Conservation (phyloP, 1,140 invertebrate genomes). For the Mesaphorura yosii region DNA sequence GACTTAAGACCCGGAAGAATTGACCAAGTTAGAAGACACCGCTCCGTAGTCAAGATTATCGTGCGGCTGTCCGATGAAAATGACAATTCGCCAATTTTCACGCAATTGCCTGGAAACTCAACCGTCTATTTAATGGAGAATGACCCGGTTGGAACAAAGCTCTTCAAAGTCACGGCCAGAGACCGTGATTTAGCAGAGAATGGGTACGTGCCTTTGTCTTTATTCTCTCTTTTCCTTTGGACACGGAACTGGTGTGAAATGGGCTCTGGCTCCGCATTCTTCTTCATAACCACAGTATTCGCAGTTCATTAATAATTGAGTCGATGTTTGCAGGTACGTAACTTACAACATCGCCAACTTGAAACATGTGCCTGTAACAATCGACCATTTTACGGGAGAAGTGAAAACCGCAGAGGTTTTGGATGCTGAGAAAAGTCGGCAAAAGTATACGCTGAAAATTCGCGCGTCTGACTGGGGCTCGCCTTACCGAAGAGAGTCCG, state of each 20-base stretch:
- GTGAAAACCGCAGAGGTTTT: constrained; percentile 67
- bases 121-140: constrained; percentile 59
- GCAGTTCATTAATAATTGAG: too few relatives aligned
- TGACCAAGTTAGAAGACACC: constrained; percentile 18
- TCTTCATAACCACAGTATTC: too few relatives aligned
- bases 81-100: constrained; percentile 18
- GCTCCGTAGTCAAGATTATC: constrained; percentile 33
- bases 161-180: constrained; percentile 56
- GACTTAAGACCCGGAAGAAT: constrained; percentile 22
- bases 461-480: constrained; percentile 88
- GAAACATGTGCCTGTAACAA: constrained; percentile 80
- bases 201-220: too few relatives aligned
- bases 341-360: constrained; percentile 86
- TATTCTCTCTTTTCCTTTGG: too few relatives aligned
- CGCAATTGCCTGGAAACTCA: constrained; percentile 14
- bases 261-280: too few relatives aligned
- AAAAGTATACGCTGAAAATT: constrained; percentile 56
- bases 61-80: constrained; percentile 36
- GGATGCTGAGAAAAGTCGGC: constrained; percentile 81
- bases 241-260: too few relatives aligned
- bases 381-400: constrained; percentile 86
- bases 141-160: constrained; percentile 65
- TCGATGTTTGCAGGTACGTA: constrained; percentile 48
- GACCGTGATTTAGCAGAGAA: constrained; percentile 89
- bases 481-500: constrained; percentile 71